phyloP scores from a whole-genome alignment of 2,797 vertebrate species.

The Sebastes matsubarae region DNA sequence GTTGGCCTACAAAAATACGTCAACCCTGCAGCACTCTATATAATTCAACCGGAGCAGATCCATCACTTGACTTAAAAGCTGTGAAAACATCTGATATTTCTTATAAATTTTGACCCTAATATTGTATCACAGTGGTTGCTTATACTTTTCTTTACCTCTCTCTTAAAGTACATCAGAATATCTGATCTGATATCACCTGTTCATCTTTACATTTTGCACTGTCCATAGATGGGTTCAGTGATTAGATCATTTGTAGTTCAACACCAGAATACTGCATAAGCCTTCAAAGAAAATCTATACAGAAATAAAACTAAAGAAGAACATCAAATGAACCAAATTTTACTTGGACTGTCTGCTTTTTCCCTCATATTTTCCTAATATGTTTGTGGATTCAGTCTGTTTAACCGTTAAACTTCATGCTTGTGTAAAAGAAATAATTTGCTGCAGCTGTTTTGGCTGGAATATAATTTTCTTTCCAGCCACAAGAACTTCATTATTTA shows the following conservation, averaged over 20 bases:
- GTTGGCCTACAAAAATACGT: too few relatives aligned
- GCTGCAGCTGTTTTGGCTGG: slow-evolving; percentile 21
- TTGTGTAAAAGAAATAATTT: slow-evolving; percentile 1
- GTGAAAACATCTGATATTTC: not conserved
- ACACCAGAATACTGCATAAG: not conserved
- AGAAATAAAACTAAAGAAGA: not conserved
- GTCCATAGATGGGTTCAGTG: not conserved
- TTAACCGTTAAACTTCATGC: not conserved
- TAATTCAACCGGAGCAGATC: too few relatives aligned
- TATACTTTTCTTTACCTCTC: not conserved
- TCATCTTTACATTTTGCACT: not conserved
- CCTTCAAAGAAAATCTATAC: not conserved
- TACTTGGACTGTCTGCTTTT: not conserved
- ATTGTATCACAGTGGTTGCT: not conserved
- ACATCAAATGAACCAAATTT: not conserved
- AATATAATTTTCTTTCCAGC: slow-evolving; percentile 21
- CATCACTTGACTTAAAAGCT: not conserved
- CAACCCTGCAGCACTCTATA: too few relatives aligned
- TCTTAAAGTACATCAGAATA: not conserved
- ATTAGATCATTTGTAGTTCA: not conserved
- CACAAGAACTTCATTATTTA: slow-evolving; percentile 29
- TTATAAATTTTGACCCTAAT: not conserved
- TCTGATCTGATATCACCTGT: not conserved
- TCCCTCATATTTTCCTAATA: not conserved
- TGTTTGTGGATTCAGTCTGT: not conserved